A percentile compares a stretch with the other conserved stretches of the same genome.
phyloP scores from a whole-genome alignment of 2,888 invertebrate genomes.

The Tetheella fluctuosa region DNA sequence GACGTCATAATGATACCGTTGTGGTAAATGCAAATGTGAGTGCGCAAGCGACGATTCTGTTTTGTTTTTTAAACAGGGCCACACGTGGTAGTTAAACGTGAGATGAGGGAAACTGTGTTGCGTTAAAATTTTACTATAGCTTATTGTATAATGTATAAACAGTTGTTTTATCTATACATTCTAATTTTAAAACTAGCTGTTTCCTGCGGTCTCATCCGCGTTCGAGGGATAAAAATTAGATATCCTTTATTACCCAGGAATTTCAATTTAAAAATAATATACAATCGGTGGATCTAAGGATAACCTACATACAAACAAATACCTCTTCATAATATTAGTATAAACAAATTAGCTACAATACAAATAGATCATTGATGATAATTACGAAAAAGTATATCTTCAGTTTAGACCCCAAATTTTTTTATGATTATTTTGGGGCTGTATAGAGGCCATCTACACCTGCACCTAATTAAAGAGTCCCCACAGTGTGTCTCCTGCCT shows the following conservation, averaged over 20 bases:
- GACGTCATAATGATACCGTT: slow-evolving; percentile 12
- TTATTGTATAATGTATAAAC: not conserved
- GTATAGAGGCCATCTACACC: not conserved
- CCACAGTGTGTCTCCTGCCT: not conserved
- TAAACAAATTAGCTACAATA: too few relatives aligned
- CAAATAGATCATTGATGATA: not conserved
- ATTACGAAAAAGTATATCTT: too few relatives aligned
- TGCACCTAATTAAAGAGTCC: not conserved
- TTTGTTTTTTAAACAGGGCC: slow-evolving; percentile 10
- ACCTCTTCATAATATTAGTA: too few relatives aligned
- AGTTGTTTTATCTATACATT: too few relatives aligned
- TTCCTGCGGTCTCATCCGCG: too few relatives aligned
- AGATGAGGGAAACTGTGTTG: not conserved
- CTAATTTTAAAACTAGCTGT: too few relatives aligned
- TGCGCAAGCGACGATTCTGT: slow-evolving; percentile 4
- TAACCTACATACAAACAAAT: too few relatives aligned
- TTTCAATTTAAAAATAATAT: too few relatives aligned
- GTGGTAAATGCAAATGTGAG: slow-evolving; percentile 6
- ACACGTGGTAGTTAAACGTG: slow-evolving; percentile 9
- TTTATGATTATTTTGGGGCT: not conserved
- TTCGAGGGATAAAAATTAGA: too few relatives aligned
- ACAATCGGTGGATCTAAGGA: too few relatives aligned
- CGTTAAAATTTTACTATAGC: not conserved
- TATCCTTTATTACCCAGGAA: too few relatives aligned
- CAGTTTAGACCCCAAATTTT: too few relatives aligned